phyloP scores from a whole-genome alignment of 1,140 invertebrate species.

The Musca vetustissima region DNA sequence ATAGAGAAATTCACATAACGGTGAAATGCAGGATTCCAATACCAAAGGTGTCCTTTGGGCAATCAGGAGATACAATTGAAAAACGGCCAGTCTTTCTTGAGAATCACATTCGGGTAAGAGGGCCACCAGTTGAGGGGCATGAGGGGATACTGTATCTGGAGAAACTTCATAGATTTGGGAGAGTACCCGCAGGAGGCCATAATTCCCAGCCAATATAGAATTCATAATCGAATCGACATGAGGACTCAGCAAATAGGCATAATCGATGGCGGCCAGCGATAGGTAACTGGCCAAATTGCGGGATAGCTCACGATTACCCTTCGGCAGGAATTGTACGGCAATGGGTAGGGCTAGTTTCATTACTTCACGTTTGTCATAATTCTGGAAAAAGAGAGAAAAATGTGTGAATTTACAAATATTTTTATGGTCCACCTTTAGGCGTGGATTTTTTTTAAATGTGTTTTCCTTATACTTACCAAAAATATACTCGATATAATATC shows the following conservation, averaged over 20 bases:
- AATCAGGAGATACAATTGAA: constrained; percentile 79
- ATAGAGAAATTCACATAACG: constrained; percentile 45
- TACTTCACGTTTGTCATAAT: constrained; percentile 84
- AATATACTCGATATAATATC: constrained; percentile 94
- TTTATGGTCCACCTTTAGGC: no score
- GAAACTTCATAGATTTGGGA: constrained; percentile 87
- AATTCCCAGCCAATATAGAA: constrained; percentile 86
- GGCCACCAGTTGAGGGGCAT: constrained; percentile 78
- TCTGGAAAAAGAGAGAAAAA: constrained; percentile 46
- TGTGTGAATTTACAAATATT: neutral
- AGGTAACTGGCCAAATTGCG: constrained; percentile 89
- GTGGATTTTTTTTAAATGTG: no score
- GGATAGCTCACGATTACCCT: constrained; percentile 85
- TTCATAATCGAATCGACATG: constrained; percentile 88
- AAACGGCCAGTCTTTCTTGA: constrained; percentile 78
- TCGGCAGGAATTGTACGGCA: constrained; percentile 87
- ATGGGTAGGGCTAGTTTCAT: constrained; percentile 88
- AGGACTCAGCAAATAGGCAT: constrained; percentile 78
- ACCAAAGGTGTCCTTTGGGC: constrained; percentile 75
- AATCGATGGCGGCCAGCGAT: constrained; percentile 88
- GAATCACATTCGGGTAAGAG: constrained; percentile 79
- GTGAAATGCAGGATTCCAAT: constrained; percentile 44
- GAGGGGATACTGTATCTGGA: constrained; percentile 79
- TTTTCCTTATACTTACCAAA: constrained; percentile 64
- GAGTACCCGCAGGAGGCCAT: constrained; percentile 79